A percentile compares a stretch with the other conserved stretches of the same genome.
phyloP scores from a whole-genome alignment of 2,797 vertebrate species.

The Eupleurogrammus muticus region DNA sequence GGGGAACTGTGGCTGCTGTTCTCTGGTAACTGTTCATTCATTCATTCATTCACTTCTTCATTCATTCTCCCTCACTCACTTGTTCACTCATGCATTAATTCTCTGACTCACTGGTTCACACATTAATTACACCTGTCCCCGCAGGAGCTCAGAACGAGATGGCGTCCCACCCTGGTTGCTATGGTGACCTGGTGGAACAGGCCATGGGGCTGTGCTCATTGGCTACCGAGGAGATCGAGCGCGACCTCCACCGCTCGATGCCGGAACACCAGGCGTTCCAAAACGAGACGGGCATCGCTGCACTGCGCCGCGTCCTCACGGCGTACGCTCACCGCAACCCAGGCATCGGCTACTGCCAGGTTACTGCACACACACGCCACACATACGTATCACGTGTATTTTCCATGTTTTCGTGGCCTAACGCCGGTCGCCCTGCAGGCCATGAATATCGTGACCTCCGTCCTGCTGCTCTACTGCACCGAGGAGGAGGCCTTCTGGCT shows the following conservation, averaged over 20 bases:
- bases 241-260: constrained; percentile 99
- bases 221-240: constrained; percentile 96
- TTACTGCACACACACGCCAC: constrained; percentile 36
- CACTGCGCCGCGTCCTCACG: constrained; percentile 93
- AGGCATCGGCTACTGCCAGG: constrained; percentile 97
- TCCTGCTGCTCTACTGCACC: constrained; percentile 92
- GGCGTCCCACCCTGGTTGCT: constrained; percentile 93
- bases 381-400: too few species aligned
- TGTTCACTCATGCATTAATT: not conserved
- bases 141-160: constrained; percentile 96
- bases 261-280: constrained; percentile 97
- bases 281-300: constrained; percentile 94
- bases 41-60: not conserved
- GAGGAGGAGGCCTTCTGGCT: constrained; percentile 99
- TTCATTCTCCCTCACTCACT: not conserved
- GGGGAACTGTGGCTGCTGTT: constrained; percentile 98
- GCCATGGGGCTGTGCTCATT: constrained; percentile 91
- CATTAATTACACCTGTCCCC: not conserved
- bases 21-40: constrained; percentile 84
- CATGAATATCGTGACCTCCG: constrained; percentile 98
- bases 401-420: too few species aligned
- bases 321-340: constrained; percentile 98
- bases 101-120: not conserved
- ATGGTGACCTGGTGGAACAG: constrained; percentile 90
- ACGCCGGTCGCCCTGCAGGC: constrained; percentile 80